Percentiles rank a stretch among this genome's conserved stretches.
Evolutionary conservation across 2,797 vertebrate genomes (phyloP).

Genomic region (Hapalemur alaotrensis): DNA sequence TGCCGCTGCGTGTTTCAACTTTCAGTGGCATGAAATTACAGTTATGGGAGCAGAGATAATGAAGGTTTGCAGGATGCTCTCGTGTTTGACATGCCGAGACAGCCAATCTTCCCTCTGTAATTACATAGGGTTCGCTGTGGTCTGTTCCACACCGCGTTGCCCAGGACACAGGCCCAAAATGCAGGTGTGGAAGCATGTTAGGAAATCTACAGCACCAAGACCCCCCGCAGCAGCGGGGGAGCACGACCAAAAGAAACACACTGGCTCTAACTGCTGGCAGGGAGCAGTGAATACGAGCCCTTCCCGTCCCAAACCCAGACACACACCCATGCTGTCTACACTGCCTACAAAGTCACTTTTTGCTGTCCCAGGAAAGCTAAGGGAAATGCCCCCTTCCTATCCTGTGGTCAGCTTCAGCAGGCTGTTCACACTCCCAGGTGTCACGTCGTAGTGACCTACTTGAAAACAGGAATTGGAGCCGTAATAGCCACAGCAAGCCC

Average conservation of each 20-base stretch:
- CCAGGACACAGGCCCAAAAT: background rate
- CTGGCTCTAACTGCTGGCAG: background rate
- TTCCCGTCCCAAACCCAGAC: background rate
- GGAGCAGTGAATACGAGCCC: background rate
- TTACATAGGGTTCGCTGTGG: background rate
- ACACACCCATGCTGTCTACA: background rate
- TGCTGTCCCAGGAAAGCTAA: background rate
- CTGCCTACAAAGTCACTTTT: background rate
- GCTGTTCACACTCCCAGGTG: background rate
- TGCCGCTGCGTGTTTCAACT: background rate
- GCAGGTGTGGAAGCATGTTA: background rate
- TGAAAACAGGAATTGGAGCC: background rate
- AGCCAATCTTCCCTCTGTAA: background rate
- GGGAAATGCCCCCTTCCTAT: background rate
- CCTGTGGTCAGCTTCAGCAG: background rate
- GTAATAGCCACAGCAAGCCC: background rate
- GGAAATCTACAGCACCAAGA: background rate
- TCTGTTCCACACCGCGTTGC: background rate
- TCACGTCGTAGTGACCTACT: background rate
- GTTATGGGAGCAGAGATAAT: background rate
- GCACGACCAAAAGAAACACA: background rate
- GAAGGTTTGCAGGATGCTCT: background rate
- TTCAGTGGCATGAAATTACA: background rate
- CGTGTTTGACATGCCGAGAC: accelerated
- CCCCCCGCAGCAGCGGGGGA: background rate